Base-by-base conservation (phyloP, 2,113 vertebrate species). In the Bufo bufo region DNA sequence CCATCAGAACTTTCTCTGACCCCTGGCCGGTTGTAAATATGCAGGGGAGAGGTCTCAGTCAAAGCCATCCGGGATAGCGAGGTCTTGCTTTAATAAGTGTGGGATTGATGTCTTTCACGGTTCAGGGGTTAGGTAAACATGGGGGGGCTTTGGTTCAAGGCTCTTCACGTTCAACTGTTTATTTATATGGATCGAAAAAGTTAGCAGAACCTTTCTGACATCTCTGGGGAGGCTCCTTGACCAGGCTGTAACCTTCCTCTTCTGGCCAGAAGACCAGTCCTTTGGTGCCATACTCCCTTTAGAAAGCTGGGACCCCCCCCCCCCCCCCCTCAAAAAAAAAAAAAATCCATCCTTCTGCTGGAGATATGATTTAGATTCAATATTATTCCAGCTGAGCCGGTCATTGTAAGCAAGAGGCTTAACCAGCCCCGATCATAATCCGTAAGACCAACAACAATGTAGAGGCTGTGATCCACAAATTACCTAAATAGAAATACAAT, bases 101-200 rank as follows among this genome's bases (percentile, higher is more conserved):
- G 92, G 92, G 92, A 94, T 93, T 93, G 91, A 93, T 92, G 92
- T 92, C 92, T 93, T 66, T 80, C 89, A 89, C 89, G 91, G 93
- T 93, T 93, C 93, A 93, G 92, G 91, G 92, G 93, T 93, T 93
- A 92, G 91, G 89, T 94, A 95, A 95, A 95, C 93, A 95, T 91
- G 90, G 90, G 90, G 90, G 91, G 86, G 91, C 92, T 89, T 91
- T 0, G 89, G 93, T 94, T 94, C 93, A 94, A 92, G 92, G 92
- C 91, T 95, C 90, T 93, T 91, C 92, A 80, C 92, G 93, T 93
- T 93, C 90, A 0, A 63, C 87, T 94, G 92, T 93, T 94, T 93
- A 92, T 94, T 95, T 94, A 91, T 92, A 91, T 61, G 85, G 92
- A 90, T 93, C 92, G 93, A 90, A 92, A 91, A 93, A 92, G 93